Conservation (phyloP, 2,888 invertebrate species). For the Pristionchus fissidentatus region DNA sequence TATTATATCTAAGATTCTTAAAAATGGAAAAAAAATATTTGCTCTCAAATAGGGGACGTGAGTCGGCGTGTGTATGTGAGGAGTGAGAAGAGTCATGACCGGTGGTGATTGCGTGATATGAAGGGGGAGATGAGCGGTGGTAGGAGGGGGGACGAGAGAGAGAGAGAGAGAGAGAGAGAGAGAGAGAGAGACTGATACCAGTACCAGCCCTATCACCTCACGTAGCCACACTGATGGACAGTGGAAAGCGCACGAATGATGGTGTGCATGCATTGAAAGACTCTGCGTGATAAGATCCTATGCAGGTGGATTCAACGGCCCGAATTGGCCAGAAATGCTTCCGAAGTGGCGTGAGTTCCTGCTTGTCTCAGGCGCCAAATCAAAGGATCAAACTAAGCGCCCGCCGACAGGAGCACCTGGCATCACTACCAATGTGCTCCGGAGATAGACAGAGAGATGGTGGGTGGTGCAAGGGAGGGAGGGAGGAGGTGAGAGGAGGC, state of each 20-base stretch:
- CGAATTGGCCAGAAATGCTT: no score
- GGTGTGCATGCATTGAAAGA: neutral
- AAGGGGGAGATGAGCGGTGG: slow-evolving; percentile 24
- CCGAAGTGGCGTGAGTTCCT: no score
- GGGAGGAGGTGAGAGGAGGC: neutral
- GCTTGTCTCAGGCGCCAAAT: neutral
- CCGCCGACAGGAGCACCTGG: neutral
- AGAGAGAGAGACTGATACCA: neutral
- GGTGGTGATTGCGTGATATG: slow-evolving; percentile 20
- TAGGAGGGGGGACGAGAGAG: neutral
- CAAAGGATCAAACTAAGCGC: neutral
- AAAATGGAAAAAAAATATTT: no score
- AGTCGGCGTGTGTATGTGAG: slow-evolving; percentile 8
- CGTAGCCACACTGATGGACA: neutral
- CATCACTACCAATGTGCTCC: neutral
- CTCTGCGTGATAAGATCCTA: no score
- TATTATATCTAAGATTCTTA: no score
- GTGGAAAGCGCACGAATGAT: neutral
- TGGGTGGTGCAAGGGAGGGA: neutral
- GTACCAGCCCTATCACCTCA: neutral
- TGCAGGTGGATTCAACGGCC: no score
- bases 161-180: neutral
- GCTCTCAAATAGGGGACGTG: no score
- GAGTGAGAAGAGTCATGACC: neutral
- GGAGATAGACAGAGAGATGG: neutral